Percentiles rank a stretch among this genome's conserved stretches.
Conservation (phyloP, 1,140 invertebrate species). For the Achatina immaculata region DNA sequence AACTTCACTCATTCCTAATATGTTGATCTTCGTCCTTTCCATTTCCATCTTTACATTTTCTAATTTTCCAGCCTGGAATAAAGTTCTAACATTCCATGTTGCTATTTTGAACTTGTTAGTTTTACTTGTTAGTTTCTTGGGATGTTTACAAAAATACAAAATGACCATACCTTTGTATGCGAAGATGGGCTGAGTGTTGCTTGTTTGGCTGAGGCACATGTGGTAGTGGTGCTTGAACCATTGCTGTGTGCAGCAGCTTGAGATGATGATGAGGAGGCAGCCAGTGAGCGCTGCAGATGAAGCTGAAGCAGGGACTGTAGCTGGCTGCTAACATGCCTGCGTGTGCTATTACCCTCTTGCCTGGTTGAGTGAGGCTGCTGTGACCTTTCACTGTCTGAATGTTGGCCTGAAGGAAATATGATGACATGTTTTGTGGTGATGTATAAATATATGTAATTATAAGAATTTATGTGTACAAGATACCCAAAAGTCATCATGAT, state of each 20-base stretch:
- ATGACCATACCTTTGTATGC: neutral
- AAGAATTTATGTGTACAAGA: too few species aligned
- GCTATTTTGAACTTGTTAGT: too few species aligned
- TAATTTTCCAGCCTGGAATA: too few species aligned
- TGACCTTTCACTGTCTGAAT: slow-evolving; percentile 38
- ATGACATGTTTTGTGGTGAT: too few species aligned
- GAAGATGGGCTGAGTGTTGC: neutral
- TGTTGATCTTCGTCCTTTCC: too few species aligned
- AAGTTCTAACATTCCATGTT: too few species aligned
- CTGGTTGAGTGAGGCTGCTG: slow-evolving; percentile 48
- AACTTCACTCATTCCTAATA: too few species aligned
- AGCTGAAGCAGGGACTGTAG: slow-evolving; percentile 45
- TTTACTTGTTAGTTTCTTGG: too few species aligned
- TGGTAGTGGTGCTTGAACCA: neutral
- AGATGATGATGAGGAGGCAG: slow-evolving; percentile 26
- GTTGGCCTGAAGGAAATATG: slow-evolving; percentile 34
- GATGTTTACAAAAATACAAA: too few species aligned
- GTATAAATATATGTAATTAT: slow-evolving; percentile 9
- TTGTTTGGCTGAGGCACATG: neutral
- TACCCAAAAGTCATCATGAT: too few species aligned
- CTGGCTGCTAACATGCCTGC: slow-evolving; percentile 41
- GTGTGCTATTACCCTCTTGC: slow-evolving; percentile 31
- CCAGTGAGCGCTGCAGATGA: slow-evolving; percentile 39
- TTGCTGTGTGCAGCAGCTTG: slow-evolving; percentile 4
- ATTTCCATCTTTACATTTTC: too few species aligned